Evolutionary conservation across 2,888 invertebrate genomes (phyloP), one percentile per base, ranked within the genome.

Genomic region (Tethea ocularis): DNA sequence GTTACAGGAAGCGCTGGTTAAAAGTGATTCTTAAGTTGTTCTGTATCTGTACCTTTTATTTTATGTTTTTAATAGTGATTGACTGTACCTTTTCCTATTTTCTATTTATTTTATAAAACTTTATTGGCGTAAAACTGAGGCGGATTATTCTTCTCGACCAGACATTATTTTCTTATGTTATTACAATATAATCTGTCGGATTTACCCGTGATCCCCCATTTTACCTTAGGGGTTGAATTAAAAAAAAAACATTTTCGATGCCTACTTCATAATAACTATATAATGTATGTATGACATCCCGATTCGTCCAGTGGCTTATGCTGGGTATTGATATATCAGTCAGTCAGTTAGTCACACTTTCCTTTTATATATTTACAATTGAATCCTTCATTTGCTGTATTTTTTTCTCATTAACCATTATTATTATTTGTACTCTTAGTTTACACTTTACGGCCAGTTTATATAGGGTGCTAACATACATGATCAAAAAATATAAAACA

Each of bases 1-100:
- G 68, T 75, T 76, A 73, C 79, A 79, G 75, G 63, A 62, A 75
- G 67, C 73, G 78, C 67, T 82, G 83, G 77, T 79, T 71, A 65
- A 66, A 66, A 75, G 66, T 63, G 15, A 36, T 26, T 24, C 8
- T 4, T 52, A 26, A 36, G 13, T 36, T 11, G 15, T 20, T 46
- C 20, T 46, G 20, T 20, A 46, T 46, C 17, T 41, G 26, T 26
- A 26, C 26, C 0, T 46, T 24, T 24, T 23, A 46, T 1, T 46
- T 46, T 20, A 46, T 41, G 17, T 15, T 15, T 36, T 36, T 36
- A 36, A 36, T 0, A 15, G 36, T 36, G 0, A 36, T 36, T 36
- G 15, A 36, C 1, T 36, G 15, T 36, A 36, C 36, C 36, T 36
- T 29, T 29, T 8, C 8, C 2, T 15, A 15, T 36, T 36, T 10